Evolutionary conservation across 1,140 invertebrate species (phyloP).

Genomic region (Neodiprion fabricii): DNA sequence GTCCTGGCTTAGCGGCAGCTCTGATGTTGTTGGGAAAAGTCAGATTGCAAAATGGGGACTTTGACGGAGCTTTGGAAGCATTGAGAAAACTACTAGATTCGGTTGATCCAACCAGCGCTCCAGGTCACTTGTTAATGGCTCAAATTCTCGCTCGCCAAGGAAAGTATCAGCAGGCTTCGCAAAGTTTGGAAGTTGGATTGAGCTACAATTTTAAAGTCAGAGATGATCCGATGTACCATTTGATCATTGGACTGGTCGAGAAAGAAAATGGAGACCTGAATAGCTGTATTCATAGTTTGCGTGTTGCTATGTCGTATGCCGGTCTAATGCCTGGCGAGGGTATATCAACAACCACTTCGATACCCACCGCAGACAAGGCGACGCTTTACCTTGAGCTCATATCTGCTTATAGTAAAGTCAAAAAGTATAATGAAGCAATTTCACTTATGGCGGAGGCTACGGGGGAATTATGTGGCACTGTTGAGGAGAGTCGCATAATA

Average conservation of each 20-base stretch:
- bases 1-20: slow-evolving; percentile 80
- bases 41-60: slow-evolving; percentile 80
- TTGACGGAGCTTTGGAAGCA: slow-evolving; percentile 68
- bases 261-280: slow-evolving; percentile 77
- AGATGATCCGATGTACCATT: slow-evolving; percentile 89
- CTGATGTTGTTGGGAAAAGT: slow-evolving; percentile 80
- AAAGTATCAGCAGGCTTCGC: slow-evolving; percentile 79
- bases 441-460: slow-evolving; percentile 85
- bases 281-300: slow-evolving; percentile 79
- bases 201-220: slow-evolving; percentile 92
- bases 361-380: slow-evolving; percentile 76
- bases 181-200: slow-evolving; percentile 86
- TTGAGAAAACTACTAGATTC: slow-evolving; percentile 78
- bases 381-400: slow-evolving; percentile 89
- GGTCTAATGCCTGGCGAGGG: slow-evolving; percentile 33
- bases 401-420: slow-evolving; percentile 74
- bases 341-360: slow-evolving; percentile 49
- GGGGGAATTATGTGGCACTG: slow-evolving; percentile 75
- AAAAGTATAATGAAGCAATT: slow-evolving; percentile 80
- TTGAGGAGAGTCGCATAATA: slow-evolving; percentile 83
- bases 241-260: slow-evolving; percentile 83
- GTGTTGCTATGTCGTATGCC: slow-evolving; percentile 70
- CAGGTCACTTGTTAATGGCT: slow-evolving; percentile 87
- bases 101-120: slow-evolving; percentile 77
- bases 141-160: slow-evolving; percentile 81